Percentiles rank a stretch among this genome's conserved stretches.
Conservation (phyloP, 1,140 invertebrate species). For the Heliothis virescens region DNA sequence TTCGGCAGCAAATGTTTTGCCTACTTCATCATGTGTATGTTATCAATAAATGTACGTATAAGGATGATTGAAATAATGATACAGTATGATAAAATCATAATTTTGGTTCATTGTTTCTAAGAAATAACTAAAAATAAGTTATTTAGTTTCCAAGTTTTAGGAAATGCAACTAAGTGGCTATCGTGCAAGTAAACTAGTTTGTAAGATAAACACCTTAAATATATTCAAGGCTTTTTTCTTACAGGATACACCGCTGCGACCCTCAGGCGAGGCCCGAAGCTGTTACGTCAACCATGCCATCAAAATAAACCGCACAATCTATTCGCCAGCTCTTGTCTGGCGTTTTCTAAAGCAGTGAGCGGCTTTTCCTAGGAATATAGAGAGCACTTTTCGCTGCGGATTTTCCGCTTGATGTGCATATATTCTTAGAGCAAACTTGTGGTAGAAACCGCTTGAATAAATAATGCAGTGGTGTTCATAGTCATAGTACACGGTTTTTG, state of each 20-base stretch:
- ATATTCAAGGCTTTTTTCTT: not conserved
- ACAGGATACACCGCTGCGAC: too few relatives aligned
- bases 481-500: not conserved
- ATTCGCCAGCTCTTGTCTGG: not conserved
- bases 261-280: not conserved
- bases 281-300: not conserved
- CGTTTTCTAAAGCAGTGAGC: slow-evolving; percentile 3
- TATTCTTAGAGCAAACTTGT: slow-evolving; percentile 1
- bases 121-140: too few relatives aligned
- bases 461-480: not conserved
- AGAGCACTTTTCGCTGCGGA: slow-evolving; percentile 10
- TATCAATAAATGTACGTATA: not conserved
- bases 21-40: not conserved
- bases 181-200: too few relatives aligned
- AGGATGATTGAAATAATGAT: not conserved
- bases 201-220: too few relatives aligned
- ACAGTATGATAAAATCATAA: too few relatives aligned
- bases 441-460: not conserved
- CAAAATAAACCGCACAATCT: not conserved
- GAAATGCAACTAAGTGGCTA: too few relatives aligned
- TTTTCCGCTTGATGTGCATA: slow-evolving; percentile 11
- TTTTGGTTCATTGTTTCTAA: too few relatives aligned
- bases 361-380: slow-evolving; percentile 9
- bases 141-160: too few relatives aligned
- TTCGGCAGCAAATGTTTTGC: slow-evolving; percentile 43